Evolutionary conservation across 2,888 invertebrate species (phyloP).

Genomic region (Acrobasis repandana): DNA sequence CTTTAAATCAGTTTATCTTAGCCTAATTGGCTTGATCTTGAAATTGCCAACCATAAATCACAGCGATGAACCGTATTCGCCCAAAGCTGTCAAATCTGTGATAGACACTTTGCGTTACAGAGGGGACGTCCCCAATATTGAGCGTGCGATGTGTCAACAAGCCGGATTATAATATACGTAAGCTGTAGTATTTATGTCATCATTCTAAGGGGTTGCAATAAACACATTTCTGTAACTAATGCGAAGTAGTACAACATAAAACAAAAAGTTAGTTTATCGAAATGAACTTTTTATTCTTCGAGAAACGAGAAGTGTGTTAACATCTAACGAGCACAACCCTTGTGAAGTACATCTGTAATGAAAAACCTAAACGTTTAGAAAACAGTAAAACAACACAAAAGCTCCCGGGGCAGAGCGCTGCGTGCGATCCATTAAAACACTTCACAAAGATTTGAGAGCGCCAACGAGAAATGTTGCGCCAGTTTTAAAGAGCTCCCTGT

Average conservation of each 20-base stretch:
- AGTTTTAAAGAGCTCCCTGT: conserved; percentile 51
- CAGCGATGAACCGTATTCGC: conserved; percentile 15
- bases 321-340: conserved; percentile 25
- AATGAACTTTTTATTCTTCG: background rate
- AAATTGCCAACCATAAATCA: conserved; percentile 20
- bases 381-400: conserved; percentile 66
- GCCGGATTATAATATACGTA: conserved; percentile 51
- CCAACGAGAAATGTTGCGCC: conserved; percentile 51
- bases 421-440: conserved; percentile 73
- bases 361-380: conserved; percentile 65
- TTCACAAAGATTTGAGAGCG: conserved; percentile 70
- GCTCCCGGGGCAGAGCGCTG: conserved; percentile 66
- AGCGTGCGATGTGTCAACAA: conserved; percentile 48
- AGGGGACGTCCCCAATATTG: conserved; percentile 23
- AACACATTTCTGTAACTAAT: background rate
- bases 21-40: conserved; percentile 32
- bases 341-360: conserved; percentile 44
- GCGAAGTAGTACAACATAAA: background rate
- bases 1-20: conserved; percentile 26
- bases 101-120: conserved; percentile 30
- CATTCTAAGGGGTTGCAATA: conserved; percentile 14
- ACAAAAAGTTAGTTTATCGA: background rate
- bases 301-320: background rate
- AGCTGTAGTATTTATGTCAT: conserved; percentile 36
- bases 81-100: conserved; percentile 35